Evolutionary conservation across 1,140 invertebrate species (phyloP).

Genomic region (Pseudoatta argentina): DNA sequence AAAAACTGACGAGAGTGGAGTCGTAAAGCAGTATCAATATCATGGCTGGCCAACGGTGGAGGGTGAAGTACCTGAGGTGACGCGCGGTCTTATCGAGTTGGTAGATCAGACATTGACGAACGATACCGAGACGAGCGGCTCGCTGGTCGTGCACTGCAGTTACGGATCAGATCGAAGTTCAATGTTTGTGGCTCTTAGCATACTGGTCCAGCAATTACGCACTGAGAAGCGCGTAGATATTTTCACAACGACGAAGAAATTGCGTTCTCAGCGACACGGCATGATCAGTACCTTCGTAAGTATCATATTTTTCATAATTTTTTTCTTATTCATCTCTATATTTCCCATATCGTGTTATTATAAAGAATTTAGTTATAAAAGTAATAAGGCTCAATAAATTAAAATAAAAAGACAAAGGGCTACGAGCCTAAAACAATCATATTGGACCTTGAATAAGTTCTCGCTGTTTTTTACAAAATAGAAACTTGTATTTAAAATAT

Average conservation of each 20-base stretch:
- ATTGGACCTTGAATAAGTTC: no score
- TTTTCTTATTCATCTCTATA: background rate
- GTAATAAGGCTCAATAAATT: no score
- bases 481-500: no score
- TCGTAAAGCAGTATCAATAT: constrained; percentile 95
- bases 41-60: constrained; percentile 95
- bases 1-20: constrained; percentile 89
- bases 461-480: no score
- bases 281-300: constrained; percentile 94
- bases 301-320: constrained; percentile 33
- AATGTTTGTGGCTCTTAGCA: constrained; percentile 95
- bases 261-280: constrained; percentile 93
- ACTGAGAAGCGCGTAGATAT: constrained; percentile 94
- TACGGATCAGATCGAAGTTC: constrained; percentile 95
- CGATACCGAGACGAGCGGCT: constrained; percentile 87
- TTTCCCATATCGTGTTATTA: background rate
- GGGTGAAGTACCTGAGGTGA: constrained; percentile 94
- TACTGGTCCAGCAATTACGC: constrained; percentile 93
- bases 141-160: constrained; percentile 94
- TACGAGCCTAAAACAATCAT: no score
- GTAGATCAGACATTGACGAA: constrained; percentile 90
- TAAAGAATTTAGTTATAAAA: background rate
- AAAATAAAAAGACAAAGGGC: no score
- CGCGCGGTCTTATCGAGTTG: constrained; percentile 93
- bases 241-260: constrained; percentile 93